Evolutionary conservation across 1,140 invertebrate genomes (phyloP), one percentile per base, ranked within the genome.

Genomic region (Anastrepha ludens): DNA sequence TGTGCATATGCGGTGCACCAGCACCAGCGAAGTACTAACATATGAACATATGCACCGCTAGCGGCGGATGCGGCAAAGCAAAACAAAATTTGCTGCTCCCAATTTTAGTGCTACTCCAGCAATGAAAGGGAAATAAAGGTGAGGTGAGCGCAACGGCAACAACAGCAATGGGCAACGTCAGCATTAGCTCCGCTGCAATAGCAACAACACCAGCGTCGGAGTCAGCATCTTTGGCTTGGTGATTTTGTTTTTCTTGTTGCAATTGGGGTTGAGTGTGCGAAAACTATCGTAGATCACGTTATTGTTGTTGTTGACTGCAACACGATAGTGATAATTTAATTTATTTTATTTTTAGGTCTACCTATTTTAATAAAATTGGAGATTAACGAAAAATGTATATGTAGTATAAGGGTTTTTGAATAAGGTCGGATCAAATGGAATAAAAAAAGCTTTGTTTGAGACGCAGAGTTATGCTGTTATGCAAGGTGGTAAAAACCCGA

Each of bases 341-440:
- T 86, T 62, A 86, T 86, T 60, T 86, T 62, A 86, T 86, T 64
- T 86, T 86, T 41, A 74, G 67, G 39, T 85, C n/a, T 86, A 20
- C 86, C 64, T 85, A 59, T 85, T 59, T 85, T 29, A 58, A 85
- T 85, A 50, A 85, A 85, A 85, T 85, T n/a, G 29, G 50, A 85
- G 59, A 85, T 58, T 59, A 55, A 59, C 50, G 58, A 85, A 55
- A 58, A 74, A 74, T 65, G 29, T 29, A 29, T 29, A 29, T 29
- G 29, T 29, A 29, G 29, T 29, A 0, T 29, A 29, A 29, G 29
- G 29, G 29, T 29, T 29, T 29, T 29, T 29, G 29, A 29, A 29
- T 29, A 29, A 29, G 1, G 29, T 29, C 29, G 29, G 29, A 29
- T 29, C 0, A 29, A 29, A 29, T 29, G 29, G 29, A 29, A 29